These are phyloP conservation scores for Toxonevra muliebris DNA, from an alignment of 2,888 invertebrate genomes.

Conservation along the genomic window DNA sequence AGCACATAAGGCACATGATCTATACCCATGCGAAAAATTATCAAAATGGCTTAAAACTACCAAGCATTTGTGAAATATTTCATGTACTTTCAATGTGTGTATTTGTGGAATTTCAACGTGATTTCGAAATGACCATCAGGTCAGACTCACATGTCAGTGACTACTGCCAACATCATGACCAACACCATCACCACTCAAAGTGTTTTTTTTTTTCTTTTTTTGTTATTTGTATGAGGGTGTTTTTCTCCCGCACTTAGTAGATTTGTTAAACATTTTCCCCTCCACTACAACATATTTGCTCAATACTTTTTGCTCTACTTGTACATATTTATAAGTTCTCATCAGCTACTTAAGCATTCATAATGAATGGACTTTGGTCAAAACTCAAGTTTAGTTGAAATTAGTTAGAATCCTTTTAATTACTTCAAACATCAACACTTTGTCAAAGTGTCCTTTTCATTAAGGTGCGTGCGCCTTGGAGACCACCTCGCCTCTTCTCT, in stretches of 20 bases:
- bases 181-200: constrained; percentile 3
- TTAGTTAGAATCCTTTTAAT: constrained; percentile 63
- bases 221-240: constrained; percentile 13
- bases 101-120: constrained; percentile 32
- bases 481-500: neutral
- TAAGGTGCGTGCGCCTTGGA: constrained; percentile 41
- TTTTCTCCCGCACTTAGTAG: constrained; percentile 1
- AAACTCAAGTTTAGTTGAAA: constrained; percentile 51
- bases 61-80: neutral
- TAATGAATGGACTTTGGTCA: constrained; percentile 63
- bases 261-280: too few relatives aligned
- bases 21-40: neutral
- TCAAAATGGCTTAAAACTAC: neutral
- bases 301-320: constrained; percentile 1
- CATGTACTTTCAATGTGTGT: neutral
- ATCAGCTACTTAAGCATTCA: constrained; percentile 53
- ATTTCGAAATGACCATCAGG: constrained; percentile 41
- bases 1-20: neutral
- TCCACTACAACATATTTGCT: too few relatives aligned
- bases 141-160: constrained; percentile 38
- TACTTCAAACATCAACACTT: constrained; percentile 62
- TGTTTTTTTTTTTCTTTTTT: too few relatives aligned
- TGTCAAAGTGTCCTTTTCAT: constrained; percentile 52
- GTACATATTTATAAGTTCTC: constrained; percentile 40
- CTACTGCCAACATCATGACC: constrained; percentile 37